phyloP scores from a whole-genome alignment of 2,888 invertebrate species.

The Ophion costatus region DNA sequence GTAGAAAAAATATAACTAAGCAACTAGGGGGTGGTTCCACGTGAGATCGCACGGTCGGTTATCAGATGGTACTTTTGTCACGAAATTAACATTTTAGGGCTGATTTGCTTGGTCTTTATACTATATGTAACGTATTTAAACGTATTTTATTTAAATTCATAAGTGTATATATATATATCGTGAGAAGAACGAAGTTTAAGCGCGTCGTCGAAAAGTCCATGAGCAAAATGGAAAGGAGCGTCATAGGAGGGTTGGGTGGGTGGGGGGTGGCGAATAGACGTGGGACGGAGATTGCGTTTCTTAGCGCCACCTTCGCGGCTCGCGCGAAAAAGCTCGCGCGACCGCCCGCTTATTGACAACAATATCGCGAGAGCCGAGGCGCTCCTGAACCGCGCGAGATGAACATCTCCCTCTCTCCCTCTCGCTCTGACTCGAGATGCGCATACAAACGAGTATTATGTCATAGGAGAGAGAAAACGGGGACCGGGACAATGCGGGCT shows the following conservation, averaged over 20 bases:
- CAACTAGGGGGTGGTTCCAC: too few relatives aligned
- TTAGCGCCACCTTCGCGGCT: constrained; percentile 13
- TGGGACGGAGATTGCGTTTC: constrained; percentile 38
- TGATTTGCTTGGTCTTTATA: too few relatives aligned
- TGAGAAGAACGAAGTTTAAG: not conserved
- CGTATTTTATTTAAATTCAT: too few relatives aligned
- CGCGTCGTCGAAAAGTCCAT: not conserved
- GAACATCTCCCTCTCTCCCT: not conserved
- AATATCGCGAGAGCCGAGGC: constrained; percentile 25
- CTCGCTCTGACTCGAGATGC: not conserved
- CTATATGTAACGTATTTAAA: too few relatives aligned
- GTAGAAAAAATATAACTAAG: too few relatives aligned
- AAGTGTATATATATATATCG: not conserved
- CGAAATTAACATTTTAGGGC: too few relatives aligned
- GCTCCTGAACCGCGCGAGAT: not conserved
- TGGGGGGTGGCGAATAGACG: constrained; percentile 48
- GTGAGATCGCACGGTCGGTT: too few relatives aligned
- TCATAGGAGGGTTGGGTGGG: not conserved
- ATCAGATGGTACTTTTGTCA: too few relatives aligned
- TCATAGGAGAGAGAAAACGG: constrained; percentile 14
- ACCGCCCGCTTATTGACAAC: constrained; percentile 57
- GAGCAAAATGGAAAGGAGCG: not conserved
- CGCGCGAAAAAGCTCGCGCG: constrained; percentile 47
- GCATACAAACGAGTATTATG: constrained; percentile 26
- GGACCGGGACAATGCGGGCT: constrained; percentile 20